A percentile compares a stretch with the other conserved stretches of the same genome.
phyloP scores from a whole-genome alignment of 1,140 invertebrate species.

The Drosophila saltans region DNA sequence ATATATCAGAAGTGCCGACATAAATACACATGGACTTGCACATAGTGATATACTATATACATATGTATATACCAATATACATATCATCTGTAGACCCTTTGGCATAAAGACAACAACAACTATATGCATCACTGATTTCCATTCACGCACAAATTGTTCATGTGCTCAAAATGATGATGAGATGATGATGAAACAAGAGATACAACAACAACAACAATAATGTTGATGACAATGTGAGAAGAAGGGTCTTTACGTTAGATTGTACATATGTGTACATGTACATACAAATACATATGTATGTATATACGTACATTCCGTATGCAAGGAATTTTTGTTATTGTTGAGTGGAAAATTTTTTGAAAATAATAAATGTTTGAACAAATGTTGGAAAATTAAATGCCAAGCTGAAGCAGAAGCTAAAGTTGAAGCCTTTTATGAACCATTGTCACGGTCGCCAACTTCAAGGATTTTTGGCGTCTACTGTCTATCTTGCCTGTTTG shows the following conservation, averaged over 20 bases:
- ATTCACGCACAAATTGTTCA: constrained; percentile 68
- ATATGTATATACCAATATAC: too few relatives aligned
- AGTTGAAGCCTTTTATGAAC: constrained; percentile 75
- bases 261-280: constrained; percentile 38
- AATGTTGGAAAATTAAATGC: constrained; percentile 58
- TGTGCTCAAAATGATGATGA: neutral
- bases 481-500: constrained; percentile 14
- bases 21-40: neutral
- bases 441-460: constrained; percentile 75
- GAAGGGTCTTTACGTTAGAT: constrained; percentile 23
- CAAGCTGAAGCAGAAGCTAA: constrained; percentile 32
- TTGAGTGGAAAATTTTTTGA: constrained; percentile 41
- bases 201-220: constrained; percentile 1
- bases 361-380: constrained; percentile 42
- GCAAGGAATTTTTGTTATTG: constrained; percentile 49
- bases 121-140: constrained; percentile 58
- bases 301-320: too few relatives aligned
- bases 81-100: constrained; percentile 18
- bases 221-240: constrained; percentile 29
- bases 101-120: constrained; percentile 32
- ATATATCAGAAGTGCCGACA: constrained; percentile 7
- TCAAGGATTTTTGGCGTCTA: constrained; percentile 67
- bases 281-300: too few relatives aligned
- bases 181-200: constrained; percentile 10
- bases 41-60: neutral